Base-by-base conservation (phyloP, 2,888 invertebrate genomes). In the Cantharis rustica region DNA sequence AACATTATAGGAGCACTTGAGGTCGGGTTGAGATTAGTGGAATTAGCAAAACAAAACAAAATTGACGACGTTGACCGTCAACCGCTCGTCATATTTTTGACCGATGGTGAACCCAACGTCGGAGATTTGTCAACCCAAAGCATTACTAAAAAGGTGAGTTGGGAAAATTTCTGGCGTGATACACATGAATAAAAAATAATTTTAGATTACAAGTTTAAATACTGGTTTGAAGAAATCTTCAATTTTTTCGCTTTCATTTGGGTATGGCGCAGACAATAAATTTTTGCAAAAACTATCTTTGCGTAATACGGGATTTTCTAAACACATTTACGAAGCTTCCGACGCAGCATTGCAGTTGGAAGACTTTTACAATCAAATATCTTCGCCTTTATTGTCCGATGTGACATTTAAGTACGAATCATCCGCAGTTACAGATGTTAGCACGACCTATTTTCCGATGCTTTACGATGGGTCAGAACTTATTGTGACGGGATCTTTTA, bases 221-320 rank as follows among this genome's bases (percentile, higher is more conserved):
- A 86, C 79, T 23, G 90, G 89, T n/a, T 81, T 84, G 2, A 85
- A 73, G 27, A 82, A 81, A 74, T 76, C 84, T 3, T 85, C 92
- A 5, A 90, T 94, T 73, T 94, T 92, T 85, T 91, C 92, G 0
- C 88, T 95, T 66, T 93, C 93, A n/a, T 94, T 95, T 83, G 94
- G 94, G 1, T 90, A 91, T 76, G 92, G 91, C 75, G 93, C 94
- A 0, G 93, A 94, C 85, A 90, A 91, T 81, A 87, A 89, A 23
- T 93, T 94, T 86, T 87, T 95, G 23, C 91, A 92, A 83, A 91
- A 91, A 84, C 84, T 94, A 64, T 91, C 94, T 0, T 87, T 92
- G 16, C 90, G 91, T 77, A 94, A 93, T 87, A 89, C 89, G 23
- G 95, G 93, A 3, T 92, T 93, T 86, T 91, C 92, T 82, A 88